A percentile compares a stretch with the other conserved stretches of the same genome.
Evolutionary conservation across 1,140 invertebrate genomes (phyloP).

Genomic region (Drosophila ercepeae): DNA sequence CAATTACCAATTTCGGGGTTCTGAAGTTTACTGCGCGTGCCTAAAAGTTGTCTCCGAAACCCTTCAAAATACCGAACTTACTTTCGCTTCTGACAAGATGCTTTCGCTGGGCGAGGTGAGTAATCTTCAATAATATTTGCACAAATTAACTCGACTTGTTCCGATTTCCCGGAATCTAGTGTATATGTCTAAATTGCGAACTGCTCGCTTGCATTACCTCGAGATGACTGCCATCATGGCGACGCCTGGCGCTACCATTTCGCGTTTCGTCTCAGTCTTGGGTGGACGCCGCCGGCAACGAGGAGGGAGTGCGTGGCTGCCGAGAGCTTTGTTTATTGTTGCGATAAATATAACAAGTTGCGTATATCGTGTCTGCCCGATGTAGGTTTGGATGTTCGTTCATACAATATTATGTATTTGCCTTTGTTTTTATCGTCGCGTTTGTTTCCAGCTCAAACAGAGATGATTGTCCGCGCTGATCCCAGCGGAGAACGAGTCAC

Average conservation of each 20-base stretch:
- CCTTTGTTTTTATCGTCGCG: slow-evolving; percentile 57
- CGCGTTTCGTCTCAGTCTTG: slow-evolving; percentile 26
- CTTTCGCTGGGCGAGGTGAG: slow-evolving; percentile 29
- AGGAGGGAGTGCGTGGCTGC: slow-evolving; percentile 17
- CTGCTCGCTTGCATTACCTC: slow-evolving; percentile 80
- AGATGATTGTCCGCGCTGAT: slow-evolving; percentile 39
- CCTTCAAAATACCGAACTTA: slow-evolving; percentile 7
- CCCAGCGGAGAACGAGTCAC: slow-evolving; percentile 22
- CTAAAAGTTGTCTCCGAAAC: background rate
- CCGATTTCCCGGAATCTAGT: slow-evolving; percentile 13
- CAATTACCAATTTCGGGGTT: background rate
- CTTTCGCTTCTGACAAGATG: slow-evolving; percentile 45
- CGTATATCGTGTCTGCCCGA: slow-evolving; percentile 13
- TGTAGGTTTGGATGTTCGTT: slow-evolving; percentile 13
- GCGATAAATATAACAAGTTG: slow-evolving; percentile 37
- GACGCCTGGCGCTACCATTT: slow-evolving; percentile 62
- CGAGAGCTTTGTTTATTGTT: slow-evolving; percentile 70
- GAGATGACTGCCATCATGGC: slow-evolving; percentile 78
- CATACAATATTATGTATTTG: slow-evolving; percentile 37
- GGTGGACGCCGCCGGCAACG: slow-evolving; percentile 12
- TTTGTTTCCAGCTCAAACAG: slow-evolving; percentile 37
- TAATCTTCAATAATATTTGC: slow-evolving; percentile 38
- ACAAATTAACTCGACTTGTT: slow-evolving; percentile 29
- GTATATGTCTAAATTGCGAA: slow-evolving; percentile 27
- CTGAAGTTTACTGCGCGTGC: background rate